These are phyloP conservation scores for Diploptera punctata DNA, from an alignment of 2,888 invertebrate genomes.

Conservation along the genomic window DNA sequence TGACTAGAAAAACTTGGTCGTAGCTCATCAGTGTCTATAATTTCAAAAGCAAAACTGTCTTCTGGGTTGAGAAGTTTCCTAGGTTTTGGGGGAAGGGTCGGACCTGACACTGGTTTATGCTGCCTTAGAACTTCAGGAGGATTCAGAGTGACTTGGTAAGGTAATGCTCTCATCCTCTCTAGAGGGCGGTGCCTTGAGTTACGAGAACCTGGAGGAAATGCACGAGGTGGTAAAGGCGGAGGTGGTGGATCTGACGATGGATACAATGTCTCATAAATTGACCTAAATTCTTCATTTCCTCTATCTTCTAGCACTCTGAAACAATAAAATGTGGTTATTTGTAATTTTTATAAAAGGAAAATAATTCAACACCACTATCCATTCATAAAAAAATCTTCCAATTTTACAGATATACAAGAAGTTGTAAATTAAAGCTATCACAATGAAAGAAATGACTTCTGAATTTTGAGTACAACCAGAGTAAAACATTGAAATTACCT, in stretches of 20 bases:
- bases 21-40: conserved; percentile 80
- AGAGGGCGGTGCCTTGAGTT: conserved; percentile 71
- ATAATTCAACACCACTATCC: too few species aligned
- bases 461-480: too few species aligned
- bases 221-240: conserved; percentile 75
- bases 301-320: conserved; percentile 52
- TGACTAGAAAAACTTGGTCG: conserved; percentile 21
- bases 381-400: too few species aligned
- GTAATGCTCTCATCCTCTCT: conserved; percentile 68
- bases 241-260: conserved; percentile 53
- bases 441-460: too few species aligned
- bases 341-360: too few species aligned
- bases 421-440: too few species aligned
- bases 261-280: conserved; percentile 48
- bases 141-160: conserved; percentile 51
- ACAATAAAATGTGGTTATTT: too few species aligned
- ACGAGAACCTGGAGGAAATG: conserved; percentile 46
- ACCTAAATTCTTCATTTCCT: conserved; percentile 51
- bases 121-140: conserved; percentile 74
- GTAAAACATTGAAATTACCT: too few species aligned
- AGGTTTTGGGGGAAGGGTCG: conserved; percentile 48
- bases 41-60: conserved; percentile 83
- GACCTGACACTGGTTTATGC: conserved; percentile 64
- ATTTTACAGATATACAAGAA: too few species aligned
- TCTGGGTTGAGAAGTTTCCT: conserved; percentile 60